A percentile compares a stretch with the other conserved stretches of the same genome.
Evolutionary conservation across 2,113 vertebrate genomes (phyloP).

Genomic region (Alexandromys fortis): DNA sequence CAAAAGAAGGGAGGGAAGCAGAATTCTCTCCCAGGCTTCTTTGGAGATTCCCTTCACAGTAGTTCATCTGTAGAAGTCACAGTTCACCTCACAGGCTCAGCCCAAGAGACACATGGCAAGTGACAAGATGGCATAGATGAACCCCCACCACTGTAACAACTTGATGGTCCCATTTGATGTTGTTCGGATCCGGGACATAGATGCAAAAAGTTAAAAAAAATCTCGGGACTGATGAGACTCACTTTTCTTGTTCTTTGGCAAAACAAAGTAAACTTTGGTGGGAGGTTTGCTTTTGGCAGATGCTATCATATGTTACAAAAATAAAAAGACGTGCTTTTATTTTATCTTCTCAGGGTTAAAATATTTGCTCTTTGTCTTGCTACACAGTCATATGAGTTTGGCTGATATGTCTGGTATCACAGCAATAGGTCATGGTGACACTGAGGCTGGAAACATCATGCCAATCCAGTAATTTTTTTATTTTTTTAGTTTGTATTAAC

Average conservation of each 20-base stretch:
- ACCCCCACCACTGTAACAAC: accelerated
- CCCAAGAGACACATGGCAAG: too few relatives aligned
- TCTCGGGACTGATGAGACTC: not conserved
- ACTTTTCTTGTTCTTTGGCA: not conserved
- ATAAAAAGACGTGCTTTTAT: not conserved
- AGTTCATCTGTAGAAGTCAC: not conserved
- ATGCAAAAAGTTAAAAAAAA: not conserved
- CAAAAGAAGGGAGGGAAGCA: not conserved
- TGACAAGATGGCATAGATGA: not conserved
- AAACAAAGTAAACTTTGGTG: not conserved
- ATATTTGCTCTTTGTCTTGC: not conserved
- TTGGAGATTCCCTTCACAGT: not conserved
- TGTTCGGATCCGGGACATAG: not conserved
- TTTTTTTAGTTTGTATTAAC: not conserved
- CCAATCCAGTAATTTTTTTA: not conserved
- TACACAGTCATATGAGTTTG: not conserved
- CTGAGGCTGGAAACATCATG: not conserved
- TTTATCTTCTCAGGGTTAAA: not conserved
- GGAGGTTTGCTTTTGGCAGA: not conserved
- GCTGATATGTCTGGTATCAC: not conserved
- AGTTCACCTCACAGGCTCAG: not conserved
- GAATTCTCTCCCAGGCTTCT: not conserved
- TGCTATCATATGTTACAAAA: not conserved
- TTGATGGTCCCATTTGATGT: not conserved
- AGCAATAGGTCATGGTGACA: not conserved